Conservation (phyloP, 2,113 vertebrate genomes). For the Bagarius yarrelli region DNA sequence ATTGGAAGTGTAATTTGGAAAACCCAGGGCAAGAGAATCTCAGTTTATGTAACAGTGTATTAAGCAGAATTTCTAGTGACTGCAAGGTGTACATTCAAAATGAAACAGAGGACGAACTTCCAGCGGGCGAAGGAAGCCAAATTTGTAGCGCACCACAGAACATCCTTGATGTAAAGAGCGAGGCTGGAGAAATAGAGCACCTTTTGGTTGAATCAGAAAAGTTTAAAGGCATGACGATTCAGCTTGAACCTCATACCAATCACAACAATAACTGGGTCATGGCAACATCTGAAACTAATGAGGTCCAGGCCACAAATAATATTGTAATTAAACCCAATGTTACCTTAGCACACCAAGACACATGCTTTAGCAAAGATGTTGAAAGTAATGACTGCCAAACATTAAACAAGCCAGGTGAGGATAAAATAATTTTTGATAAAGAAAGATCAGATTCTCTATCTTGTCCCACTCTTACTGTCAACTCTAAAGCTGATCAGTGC, state of each 20-base stretch:
- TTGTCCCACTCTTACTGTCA: slow-evolving; percentile 51
- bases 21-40: slow-evolving; percentile 61
- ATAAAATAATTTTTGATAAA: slow-evolving; percentile 31
- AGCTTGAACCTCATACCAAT: slow-evolving; percentile 17
- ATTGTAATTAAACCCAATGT: slow-evolving; percentile 23
- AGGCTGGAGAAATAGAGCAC: slow-evolving; percentile 10
- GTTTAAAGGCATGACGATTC: slow-evolving; percentile 15
- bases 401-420: slow-evolving; percentile 18
- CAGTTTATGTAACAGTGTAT: slow-evolving; percentile 11
- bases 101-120: slow-evolving; percentile 28
- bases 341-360: slow-evolving; percentile 3
- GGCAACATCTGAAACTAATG: neutral
- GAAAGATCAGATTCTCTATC: slow-evolving; percentile 45
- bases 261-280: slow-evolving; percentile 25
- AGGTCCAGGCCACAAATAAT: neutral
- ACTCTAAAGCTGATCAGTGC: slow-evolving; percentile 40
- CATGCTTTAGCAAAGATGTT: slow-evolving; percentile 5
- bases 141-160: slow-evolving; percentile 62
- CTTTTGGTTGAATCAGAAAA: slow-evolving; percentile 15
- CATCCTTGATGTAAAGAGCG: slow-evolving; percentile 10
- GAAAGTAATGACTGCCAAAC: slow-evolving; percentile 36
- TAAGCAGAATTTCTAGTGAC: slow-evolving; percentile 8
- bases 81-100: slow-evolving; percentile 43
- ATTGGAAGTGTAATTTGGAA: slow-evolving; percentile 66
- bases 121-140: slow-evolving; percentile 63